phyloP scores from a whole-genome alignment of 2,113 vertebrate genomes.

The Haemorhous mexicanus region DNA sequence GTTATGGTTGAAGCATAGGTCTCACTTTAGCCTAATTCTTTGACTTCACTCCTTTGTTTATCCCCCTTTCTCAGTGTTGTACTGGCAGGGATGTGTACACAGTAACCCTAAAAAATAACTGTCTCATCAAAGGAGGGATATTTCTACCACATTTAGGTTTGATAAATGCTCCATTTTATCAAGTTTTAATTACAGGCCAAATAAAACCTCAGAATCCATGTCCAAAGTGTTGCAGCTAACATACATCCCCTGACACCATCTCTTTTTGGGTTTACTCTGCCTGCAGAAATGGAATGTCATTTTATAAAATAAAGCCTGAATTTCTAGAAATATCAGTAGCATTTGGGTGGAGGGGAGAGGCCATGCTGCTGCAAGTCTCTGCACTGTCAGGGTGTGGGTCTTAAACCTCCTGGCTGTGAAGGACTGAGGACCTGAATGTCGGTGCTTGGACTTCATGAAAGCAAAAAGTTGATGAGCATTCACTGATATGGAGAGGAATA shows the following conservation, averaged over 20 bases:
- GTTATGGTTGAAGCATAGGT: neutral
- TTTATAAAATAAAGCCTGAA: neutral
- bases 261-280: neutral
- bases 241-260: neutral
- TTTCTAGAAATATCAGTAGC: neutral
- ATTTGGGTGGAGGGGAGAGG: rapidly evolving
- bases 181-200: neutral
- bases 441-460: neutral
- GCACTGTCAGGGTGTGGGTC: neutral
- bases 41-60: neutral
- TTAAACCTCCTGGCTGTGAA: neutral
- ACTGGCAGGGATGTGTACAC: neutral
- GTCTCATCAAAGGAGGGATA: neutral
- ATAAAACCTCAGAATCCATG: neutral
- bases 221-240: neutral
- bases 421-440: neutral
- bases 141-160: neutral
- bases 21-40: neutral
- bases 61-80: neutral
- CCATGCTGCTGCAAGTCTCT: neutral
- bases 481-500: rapidly evolving
- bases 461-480: neutral
- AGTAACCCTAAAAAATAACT: neutral
- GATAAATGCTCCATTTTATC: neutral
- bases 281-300: neutral